phyloP scores from a whole-genome alignment of 2,113 vertebrate species.

The Lathamus discolor region DNA sequence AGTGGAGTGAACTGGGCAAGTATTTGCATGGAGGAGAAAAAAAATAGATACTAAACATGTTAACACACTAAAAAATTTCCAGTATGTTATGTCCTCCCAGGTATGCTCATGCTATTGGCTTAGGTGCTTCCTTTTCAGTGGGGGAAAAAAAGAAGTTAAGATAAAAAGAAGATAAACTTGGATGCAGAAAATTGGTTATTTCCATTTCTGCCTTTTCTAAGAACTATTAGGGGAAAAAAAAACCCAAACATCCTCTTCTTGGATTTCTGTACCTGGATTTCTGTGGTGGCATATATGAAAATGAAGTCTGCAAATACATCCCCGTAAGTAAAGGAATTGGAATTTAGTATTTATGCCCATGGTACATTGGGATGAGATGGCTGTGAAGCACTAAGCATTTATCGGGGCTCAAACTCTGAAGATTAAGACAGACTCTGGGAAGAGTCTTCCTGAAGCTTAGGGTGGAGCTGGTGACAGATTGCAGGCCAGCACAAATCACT shows the following conservation, averaged over 20 bases:
- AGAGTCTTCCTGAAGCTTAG: not conserved
- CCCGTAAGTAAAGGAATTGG: rapidly evolving
- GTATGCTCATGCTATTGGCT: not conserved
- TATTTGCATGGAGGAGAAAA: not conserved
- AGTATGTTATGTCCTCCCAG: not conserved
- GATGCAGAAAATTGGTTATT: not conserved
- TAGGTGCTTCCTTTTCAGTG: not conserved
- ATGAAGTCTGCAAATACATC: not conserved
- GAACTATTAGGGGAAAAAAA: not conserved
- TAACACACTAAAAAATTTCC: not conserved
- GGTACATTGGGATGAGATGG: not conserved
- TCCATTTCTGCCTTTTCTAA: not conserved
- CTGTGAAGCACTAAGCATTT: not conserved
- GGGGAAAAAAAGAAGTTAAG: not conserved
- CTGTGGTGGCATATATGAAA: not conserved
- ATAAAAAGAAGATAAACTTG: not conserved
- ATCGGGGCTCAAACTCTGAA: not conserved
- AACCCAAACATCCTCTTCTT: not conserved
- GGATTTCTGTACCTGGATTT: not conserved
- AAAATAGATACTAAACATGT: not conserved
- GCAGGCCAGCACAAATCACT: not conserved
- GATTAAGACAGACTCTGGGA: not conserved
- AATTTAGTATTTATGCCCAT: not conserved
- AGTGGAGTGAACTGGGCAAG: not conserved
- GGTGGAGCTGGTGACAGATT: not conserved